These are phyloP conservation scores for Coryphaenoides rupestris DNA, from an alignment of 2,113 vertebrate genomes.

Conservation along the genomic window DNA sequence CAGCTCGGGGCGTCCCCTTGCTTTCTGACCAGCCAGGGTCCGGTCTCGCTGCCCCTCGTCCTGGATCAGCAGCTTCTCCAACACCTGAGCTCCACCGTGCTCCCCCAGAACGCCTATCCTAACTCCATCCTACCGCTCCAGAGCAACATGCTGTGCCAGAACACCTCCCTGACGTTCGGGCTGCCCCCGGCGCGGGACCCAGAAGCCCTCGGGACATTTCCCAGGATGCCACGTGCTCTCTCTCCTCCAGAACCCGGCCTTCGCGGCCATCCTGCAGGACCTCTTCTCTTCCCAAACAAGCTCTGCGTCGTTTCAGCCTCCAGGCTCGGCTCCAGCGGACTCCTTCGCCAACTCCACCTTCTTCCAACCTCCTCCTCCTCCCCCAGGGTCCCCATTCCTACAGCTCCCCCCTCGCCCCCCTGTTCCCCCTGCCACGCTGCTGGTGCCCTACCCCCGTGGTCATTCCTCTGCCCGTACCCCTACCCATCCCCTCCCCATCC, in stretches of 20 bases:
- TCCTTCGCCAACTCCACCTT: slow-evolving; percentile 56
- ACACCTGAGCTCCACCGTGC: slow-evolving; percentile 85
- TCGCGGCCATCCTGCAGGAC: slow-evolving; percentile 90
- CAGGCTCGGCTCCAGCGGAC: slow-evolving; percentile 63
- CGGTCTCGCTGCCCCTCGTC: slow-evolving; percentile 86
- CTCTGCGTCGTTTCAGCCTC: slow-evolving; percentile 77
- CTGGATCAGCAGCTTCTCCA: slow-evolving; percentile 95
- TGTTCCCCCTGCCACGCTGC: slow-evolving; percentile 91
- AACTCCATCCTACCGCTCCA: slow-evolving; percentile 77
- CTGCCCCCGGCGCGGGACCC: slow-evolving; percentile 72
- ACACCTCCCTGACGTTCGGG: slow-evolving; percentile 68
- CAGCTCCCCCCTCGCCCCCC: slow-evolving; percentile 81
- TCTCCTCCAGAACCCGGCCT: slow-evolving; percentile 84
- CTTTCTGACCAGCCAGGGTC: slow-evolving; percentile 87
- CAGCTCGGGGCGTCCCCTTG: slow-evolving; percentile 80
- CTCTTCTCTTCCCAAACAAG: slow-evolving; percentile 81
- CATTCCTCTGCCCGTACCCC: slow-evolving; percentile 89
- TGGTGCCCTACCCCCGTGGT: slow-evolving; percentile 94
- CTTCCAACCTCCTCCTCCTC: slow-evolving; percentile 71
- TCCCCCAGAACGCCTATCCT: slow-evolving; percentile 76
- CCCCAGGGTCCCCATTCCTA: slow-evolving; percentile 70
- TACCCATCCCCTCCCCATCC: slow-evolving; percentile 92
- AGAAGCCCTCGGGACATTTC: slow-evolving; percentile 75
- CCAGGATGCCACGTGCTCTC: slow-evolving; percentile 84
- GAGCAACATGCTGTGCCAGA: slow-evolving; percentile 77